Evolutionary conservation across 2,797 vertebrate species (phyloP).

Genomic region (Danio kyathit): DNA sequence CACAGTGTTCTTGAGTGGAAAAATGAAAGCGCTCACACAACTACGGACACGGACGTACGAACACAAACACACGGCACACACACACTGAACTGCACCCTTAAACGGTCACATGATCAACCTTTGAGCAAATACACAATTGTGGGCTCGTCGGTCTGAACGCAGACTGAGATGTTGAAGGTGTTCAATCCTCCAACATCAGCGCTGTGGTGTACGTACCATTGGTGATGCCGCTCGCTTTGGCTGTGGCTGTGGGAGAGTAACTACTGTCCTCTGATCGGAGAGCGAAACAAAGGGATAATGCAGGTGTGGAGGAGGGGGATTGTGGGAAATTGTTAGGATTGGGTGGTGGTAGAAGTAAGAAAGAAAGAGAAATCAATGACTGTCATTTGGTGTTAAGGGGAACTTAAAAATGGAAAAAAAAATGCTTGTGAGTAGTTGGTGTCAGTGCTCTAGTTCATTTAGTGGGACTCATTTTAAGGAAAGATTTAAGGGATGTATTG

Average conservation of each 20-base stretch:
- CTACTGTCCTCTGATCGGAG: constrained; percentile 77
- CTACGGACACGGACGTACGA: constrained; percentile 53
- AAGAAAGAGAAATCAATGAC: constrained; percentile 55
- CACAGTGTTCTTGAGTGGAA: constrained; percentile 43
- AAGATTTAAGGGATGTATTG: background rate
- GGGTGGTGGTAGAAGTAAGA: constrained; percentile 63
- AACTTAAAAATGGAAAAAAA: constrained; percentile 14
- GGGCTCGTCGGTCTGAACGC: background rate
- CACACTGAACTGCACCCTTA: constrained; percentile 11
- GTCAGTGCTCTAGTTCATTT: background rate
- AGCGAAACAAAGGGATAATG: constrained; percentile 58
- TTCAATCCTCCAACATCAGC: constrained; percentile 30
- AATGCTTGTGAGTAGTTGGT: background rate
- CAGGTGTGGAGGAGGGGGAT: constrained; percentile 60
- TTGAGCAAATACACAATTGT: background rate
- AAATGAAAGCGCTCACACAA: constrained; percentile 43
- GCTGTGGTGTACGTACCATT: constrained; percentile 79
- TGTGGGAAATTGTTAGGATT: constrained; percentile 62
- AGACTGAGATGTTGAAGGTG: constrained; percentile 27
- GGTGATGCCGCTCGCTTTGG: constrained; percentile 78
- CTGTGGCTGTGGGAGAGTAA: constrained; percentile 72
- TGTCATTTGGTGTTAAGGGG: constrained; percentile 37
- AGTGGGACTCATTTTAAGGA: background rate
- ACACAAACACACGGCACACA: constrained; percentile 35
- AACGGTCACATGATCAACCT: constrained; percentile 16